These are phyloP conservation scores for Glyphotaelius pellucidus DNA, from an alignment of 2,888 invertebrate genomes.

Conservation along the genomic window DNA sequence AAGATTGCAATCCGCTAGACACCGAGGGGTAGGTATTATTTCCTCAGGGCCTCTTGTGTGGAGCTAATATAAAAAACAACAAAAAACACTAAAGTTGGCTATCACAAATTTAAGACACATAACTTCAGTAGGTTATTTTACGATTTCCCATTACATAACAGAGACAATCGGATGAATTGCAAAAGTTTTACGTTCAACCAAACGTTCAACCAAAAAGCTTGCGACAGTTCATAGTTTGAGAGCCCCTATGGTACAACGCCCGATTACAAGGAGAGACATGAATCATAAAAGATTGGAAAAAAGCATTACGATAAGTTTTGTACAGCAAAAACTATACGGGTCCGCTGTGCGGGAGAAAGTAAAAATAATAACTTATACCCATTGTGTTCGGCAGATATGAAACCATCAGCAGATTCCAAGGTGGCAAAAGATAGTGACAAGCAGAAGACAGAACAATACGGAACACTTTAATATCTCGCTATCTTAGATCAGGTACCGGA, in stretches of 20 bases:
- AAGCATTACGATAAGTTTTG: not conserved
- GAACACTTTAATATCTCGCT: not conserved
- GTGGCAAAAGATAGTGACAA: not conserved
- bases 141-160: not conserved
- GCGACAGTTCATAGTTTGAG: not conserved
- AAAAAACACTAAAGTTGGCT: not conserved
- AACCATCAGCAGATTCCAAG: slow-evolving; percentile 18
- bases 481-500: not conserved
- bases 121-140: not conserved
- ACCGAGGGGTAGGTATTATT: too few relatives aligned
- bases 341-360: slow-evolving; percentile 14
- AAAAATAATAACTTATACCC: not conserved
- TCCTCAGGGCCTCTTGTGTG: too few relatives aligned
- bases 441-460: slow-evolving; percentile 33
- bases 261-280: slow-evolving; percentile 12
- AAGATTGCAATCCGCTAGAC: too few relatives aligned
- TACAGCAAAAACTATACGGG: slow-evolving; percentile 21
- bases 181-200: not conserved
- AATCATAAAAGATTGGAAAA: slow-evolving; percentile 23
- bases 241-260: not conserved
- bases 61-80: not conserved
- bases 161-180: too few relatives aligned
- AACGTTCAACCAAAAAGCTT: not conserved
- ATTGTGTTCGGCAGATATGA: slow-evolving; percentile 8
- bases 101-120: not conserved